A percentile compares a stretch with the other conserved stretches of the same genome.
These are phyloP conservation scores for Chironomus riparius DNA, from an alignment of 2,888 invertebrate genomes.

Conservation along the genomic window DNA sequence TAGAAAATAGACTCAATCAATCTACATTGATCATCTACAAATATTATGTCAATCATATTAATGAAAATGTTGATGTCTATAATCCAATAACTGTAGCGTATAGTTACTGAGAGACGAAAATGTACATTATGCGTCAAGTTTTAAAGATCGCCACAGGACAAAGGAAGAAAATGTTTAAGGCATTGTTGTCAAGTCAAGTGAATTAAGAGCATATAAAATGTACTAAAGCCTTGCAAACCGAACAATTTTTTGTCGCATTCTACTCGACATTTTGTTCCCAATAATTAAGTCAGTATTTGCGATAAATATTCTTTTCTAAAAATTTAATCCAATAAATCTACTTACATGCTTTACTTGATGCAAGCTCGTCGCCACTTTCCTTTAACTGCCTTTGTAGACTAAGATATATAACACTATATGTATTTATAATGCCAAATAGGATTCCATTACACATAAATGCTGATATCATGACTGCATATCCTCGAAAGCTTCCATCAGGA, in stretches of 20 bases:
- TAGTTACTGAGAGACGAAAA: not conserved
- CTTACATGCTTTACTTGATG: constrained; percentile 77
- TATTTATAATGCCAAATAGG: constrained; percentile 84
- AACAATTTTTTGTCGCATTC: not conserved
- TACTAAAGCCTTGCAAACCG: too few species aligned
- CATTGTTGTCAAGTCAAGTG: not conserved
- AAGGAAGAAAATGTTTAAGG: not conserved
- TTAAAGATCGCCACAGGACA: not conserved
- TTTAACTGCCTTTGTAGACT: constrained; percentile 56
- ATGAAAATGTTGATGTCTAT: not conserved
- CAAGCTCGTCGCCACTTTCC: constrained; percentile 55
- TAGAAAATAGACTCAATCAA: too few species aligned
- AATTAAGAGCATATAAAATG: too few species aligned
- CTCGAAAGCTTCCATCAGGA: constrained; percentile 69
- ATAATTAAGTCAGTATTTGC: not conserved
- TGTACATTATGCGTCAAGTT: not conserved
- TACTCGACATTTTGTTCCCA: not conserved
- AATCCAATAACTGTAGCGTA: not conserved
- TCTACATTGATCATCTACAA: not conserved
- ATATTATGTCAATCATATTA: not conserved
- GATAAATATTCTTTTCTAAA: not conserved
- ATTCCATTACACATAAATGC: constrained; percentile 86
- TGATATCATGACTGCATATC: constrained; percentile 72
- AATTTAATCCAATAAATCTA: constrained; percentile 30
- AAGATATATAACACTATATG: constrained; percentile 70